These are phyloP conservation scores for Pterocles burchelli DNA, from an alignment of 2,113 vertebrate genomes.

Conservation along the genomic window DNA sequence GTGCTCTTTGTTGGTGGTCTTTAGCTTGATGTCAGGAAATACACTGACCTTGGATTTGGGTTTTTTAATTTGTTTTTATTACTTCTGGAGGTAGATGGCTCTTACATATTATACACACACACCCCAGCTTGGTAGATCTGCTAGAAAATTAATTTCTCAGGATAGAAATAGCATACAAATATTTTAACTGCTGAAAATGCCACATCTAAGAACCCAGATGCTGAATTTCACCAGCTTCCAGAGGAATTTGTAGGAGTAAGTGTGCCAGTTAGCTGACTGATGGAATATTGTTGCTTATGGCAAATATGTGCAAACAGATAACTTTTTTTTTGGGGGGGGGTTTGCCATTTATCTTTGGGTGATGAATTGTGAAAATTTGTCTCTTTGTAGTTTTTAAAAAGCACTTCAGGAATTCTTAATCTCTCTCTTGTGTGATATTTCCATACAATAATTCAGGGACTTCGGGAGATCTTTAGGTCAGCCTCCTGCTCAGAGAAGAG, in stretches of 20 bases:
- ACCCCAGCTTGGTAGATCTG: not conserved
- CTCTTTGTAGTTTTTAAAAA: not conserved
- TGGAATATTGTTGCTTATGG: not conserved
- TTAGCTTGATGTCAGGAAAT: not conserved
- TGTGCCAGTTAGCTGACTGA: not conserved
- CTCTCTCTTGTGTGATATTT: not conserved
- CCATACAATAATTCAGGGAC: not conserved
- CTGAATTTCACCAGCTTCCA: not conserved
- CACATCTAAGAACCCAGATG: not conserved
- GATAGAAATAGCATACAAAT: not conserved
- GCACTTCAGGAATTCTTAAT: not conserved
- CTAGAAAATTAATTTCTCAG: not conserved
- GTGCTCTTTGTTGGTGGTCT: not conserved
- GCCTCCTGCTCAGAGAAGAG: not conserved
- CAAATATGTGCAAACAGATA: not conserved
- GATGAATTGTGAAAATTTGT: not conserved
- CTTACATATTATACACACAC: not conserved
- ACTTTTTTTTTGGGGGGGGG: not conserved
- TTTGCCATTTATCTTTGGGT: not conserved
- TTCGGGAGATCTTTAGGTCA: not conserved
- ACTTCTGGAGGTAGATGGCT: not conserved
- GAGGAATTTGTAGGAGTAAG: not conserved
- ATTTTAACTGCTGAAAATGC: not conserved
- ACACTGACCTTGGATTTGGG: not conserved
- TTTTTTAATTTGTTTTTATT: not conserved